Percentiles rank a stretch among this genome's conserved stretches.
Conservation (phyloP, 2,113 vertebrate genomes). For the Oreocharis arfaki region DNA sequence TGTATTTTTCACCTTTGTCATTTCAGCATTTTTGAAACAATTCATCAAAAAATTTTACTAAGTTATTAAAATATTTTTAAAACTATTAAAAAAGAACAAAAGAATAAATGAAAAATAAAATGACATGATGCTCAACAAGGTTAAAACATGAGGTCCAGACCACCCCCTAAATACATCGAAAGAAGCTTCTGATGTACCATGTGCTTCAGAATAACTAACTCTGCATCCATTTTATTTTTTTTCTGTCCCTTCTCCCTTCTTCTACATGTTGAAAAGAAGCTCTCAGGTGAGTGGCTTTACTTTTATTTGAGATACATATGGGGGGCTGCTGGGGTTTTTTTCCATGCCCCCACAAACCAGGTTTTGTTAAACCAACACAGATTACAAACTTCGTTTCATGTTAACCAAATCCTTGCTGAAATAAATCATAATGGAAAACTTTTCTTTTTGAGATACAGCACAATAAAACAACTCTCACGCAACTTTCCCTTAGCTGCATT, state of each 20-base stretch:
- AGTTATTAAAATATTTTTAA: background rate
- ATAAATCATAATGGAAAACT: background rate
- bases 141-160: background rate
- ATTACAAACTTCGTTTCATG: background rate
- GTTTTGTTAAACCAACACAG: background rate
- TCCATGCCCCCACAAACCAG: background rate
- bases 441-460: background rate
- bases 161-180: background rate
- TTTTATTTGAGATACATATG: background rate
- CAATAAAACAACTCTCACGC: background rate
- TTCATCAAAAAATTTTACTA: background rate
- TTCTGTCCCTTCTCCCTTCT: background rate
- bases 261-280: background rate
- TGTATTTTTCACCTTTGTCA: background rate
- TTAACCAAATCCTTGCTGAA: background rate
- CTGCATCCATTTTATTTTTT: background rate
- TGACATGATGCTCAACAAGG: background rate
- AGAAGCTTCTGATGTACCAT: background rate
- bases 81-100: background rate
- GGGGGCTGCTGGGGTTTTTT: rapidly evolving
- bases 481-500: background rate
- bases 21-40: slow-evolving; percentile 9
- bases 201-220: background rate
- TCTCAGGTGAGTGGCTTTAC: background rate
- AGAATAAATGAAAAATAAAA: background rate